Evolutionary conservation across 2,113 vertebrate genomes (phyloP).

Genomic region (Collichthys lucidus): DNA sequence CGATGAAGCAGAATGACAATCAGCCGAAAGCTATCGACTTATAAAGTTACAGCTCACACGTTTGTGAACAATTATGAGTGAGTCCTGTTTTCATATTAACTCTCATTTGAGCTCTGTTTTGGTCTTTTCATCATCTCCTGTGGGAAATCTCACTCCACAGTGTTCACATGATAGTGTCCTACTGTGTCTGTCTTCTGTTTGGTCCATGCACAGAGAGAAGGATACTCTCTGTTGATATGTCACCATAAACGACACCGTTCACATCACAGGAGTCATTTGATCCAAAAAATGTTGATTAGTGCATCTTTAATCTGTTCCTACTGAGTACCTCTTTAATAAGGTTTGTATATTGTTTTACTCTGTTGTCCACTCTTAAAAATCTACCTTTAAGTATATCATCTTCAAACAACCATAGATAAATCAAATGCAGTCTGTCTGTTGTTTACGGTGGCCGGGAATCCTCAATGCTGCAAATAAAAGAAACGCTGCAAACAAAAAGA

Average conservation of each 20-base stretch:
- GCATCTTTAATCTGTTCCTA: neutral
- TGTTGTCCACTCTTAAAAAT: no score
- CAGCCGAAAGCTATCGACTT: neutral
- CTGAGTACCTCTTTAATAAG: neutral
- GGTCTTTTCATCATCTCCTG: neutral
- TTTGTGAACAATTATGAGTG: no score
- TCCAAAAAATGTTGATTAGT: neutral
- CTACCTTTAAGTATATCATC: no score
- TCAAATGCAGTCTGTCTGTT: no score
- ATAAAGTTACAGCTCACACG: neutral
- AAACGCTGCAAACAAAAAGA: no score
- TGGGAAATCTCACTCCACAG: neutral
- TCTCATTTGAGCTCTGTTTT: neutral
- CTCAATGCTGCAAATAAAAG: no score
- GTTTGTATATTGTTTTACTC: no score
- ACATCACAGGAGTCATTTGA: neutral
- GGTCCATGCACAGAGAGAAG: no score
- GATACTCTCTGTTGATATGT: no score
- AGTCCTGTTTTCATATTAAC: neutral
- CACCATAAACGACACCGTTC: no score
- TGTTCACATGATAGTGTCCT: neutral
- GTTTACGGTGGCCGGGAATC: no score
- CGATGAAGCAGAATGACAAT: constrained; percentile 30
- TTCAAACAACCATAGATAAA: no score
- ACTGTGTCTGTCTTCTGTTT: neutral